A percentile compares a stretch with the other conserved stretches of the same genome.
Conservation (phyloP, 2,888 invertebrate species). For the Pandemis heparana region DNA sequence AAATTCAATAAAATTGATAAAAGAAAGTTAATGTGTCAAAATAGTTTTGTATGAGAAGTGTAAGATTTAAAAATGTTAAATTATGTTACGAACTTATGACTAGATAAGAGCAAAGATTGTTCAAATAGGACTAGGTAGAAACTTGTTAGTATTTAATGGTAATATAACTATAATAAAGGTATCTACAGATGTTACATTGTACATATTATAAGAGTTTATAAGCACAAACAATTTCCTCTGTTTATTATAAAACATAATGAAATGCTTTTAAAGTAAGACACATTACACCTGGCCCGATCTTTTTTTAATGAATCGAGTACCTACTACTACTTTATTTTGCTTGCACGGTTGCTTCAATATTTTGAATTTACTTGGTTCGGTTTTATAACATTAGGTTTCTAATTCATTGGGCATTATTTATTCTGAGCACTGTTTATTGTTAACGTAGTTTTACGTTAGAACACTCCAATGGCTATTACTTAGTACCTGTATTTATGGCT, state of each 20-base stretch:
- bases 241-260: neutral
- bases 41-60: neutral
- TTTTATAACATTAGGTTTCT: too few species aligned
- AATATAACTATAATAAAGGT: neutral
- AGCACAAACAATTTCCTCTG: neutral
- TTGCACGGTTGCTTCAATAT: too few species aligned
- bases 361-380: too few species aligned
- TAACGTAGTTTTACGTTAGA: too few species aligned
- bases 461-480: too few species aligned
- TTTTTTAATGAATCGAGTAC: too few species aligned
- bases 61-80: neutral
- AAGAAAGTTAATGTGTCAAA: neutral
- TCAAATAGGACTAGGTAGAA: neutral
- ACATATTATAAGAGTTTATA: neutral
- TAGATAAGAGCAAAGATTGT: constrained; percentile 5
- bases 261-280: too few species aligned
- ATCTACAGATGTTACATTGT: neutral
- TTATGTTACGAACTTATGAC: neutral
- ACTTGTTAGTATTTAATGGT: neutral
- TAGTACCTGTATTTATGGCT: too few species aligned
- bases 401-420: too few species aligned
- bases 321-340: too few species aligned
- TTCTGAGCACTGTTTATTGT: too few species aligned
- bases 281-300: too few species aligned
- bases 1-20: neutral